phyloP scores from a whole-genome alignment of 2,113 vertebrate species.

The Anoplopoma fimbria region DNA sequence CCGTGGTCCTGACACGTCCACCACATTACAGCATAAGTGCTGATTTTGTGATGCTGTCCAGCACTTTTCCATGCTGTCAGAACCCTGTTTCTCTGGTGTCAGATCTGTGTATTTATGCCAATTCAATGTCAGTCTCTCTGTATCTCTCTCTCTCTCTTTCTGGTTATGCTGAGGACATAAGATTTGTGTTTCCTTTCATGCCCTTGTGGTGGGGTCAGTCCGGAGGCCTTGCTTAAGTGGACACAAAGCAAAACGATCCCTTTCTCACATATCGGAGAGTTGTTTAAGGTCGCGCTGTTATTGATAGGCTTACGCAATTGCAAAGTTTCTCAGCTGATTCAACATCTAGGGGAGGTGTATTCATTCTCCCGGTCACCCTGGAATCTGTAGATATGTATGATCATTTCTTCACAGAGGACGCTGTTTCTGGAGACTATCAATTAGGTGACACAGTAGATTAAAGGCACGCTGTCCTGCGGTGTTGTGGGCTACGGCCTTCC shows the following conservation, averaged over 20 bases:
- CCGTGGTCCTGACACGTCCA: constrained; percentile 29
- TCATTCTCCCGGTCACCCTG: constrained; percentile 63
- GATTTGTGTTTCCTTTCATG: constrained; percentile 1
- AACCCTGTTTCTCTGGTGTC: too few species aligned
- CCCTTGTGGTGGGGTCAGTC: constrained; percentile 55
- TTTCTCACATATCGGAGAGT: constrained; percentile 66
- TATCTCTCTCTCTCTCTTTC: not conserved
- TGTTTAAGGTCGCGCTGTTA: constrained; percentile 71
- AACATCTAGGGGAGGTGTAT: constrained; percentile 15
- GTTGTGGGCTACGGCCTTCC: not conserved
- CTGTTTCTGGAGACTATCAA: constrained; percentile 74
- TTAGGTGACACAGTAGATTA: constrained; percentile 61
- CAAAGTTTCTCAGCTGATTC: constrained; percentile 14
- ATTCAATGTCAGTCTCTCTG: not conserved
- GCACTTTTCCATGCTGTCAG: not conserved
- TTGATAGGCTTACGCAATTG: constrained; percentile 46
- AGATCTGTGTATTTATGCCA: not conserved
- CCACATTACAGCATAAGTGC: not conserved
- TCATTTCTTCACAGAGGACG: constrained; percentile 59
- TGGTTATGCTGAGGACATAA: not conserved
- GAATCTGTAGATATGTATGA: constrained; percentile 57
- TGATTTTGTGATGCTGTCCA: constrained; percentile 13
- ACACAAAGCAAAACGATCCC: constrained; percentile 60
- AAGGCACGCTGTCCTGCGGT: constrained; percentile 34
- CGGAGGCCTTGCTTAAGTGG: constrained; percentile 61